Conservation (phyloP, 2,113 vertebrate species). For the Urocynchramus pylzowi region DNA sequence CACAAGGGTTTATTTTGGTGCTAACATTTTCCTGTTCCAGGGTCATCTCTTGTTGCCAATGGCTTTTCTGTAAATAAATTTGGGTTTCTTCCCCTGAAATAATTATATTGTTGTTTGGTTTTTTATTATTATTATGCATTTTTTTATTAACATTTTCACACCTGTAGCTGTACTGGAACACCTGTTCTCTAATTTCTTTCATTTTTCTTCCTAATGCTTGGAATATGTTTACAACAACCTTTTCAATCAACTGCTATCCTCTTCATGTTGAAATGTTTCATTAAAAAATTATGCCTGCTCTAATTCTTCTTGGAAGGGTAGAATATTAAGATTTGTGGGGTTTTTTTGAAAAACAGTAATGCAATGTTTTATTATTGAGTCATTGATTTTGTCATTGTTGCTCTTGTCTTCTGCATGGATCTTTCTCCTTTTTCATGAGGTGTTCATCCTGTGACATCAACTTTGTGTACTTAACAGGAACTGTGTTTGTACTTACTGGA, state of each 20-base stretch:
- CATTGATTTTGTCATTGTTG: neutral
- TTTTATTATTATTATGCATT: neutral
- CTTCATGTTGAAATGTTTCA: neutral
- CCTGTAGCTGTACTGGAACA: neutral
- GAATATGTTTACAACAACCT: neutral
- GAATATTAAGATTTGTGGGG: neutral
- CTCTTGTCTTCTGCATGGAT: neutral
- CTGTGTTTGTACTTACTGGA: neutral
- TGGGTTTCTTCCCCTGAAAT: neutral
- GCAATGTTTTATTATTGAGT: neutral
- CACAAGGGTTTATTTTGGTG: neutral
- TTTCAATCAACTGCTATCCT: neutral
- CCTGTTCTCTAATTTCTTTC: neutral
- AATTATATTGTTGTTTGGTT: neutral
- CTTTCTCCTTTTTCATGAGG: neutral
- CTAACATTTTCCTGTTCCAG: neutral
- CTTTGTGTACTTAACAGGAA: neutral
- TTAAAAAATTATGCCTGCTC: neutral
- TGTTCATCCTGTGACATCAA: neutral
- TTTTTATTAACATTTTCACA: neutral
- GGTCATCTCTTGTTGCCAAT: neutral
- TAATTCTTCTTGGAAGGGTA: neutral
- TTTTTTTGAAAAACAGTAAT: neutral
- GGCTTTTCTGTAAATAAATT: neutral
- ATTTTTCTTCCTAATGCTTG: neutral